Percentiles rank a stretch among this genome's conserved stretches.
Conservation (phyloP, 2,797 vertebrate species). For the Protonibea diacanthus region DNA sequence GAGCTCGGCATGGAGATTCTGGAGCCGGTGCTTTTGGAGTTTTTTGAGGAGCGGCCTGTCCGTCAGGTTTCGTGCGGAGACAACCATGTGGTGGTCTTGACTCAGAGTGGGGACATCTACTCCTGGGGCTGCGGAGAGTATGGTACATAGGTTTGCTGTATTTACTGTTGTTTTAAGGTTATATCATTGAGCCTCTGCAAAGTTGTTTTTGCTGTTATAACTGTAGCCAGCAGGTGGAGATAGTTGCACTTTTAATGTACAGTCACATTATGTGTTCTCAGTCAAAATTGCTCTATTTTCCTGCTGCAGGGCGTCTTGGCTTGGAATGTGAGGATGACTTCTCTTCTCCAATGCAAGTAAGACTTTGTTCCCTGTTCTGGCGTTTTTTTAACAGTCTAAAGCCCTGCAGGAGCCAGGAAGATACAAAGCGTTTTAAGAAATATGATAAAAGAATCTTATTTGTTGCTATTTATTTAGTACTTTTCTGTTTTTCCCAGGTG, state of each 20-base stretch:
- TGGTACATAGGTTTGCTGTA: conserved; percentile 60
- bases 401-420: neutral
- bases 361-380: conserved; percentile 27
- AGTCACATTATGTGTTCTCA: neutral
- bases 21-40: conserved; percentile 92
- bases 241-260: neutral
- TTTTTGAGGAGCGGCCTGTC: conserved; percentile 93
- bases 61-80: conserved; percentile 97
- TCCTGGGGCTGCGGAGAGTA: conserved; percentile 95
- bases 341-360: conserved; percentile 94
- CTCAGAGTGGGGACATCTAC: conserved; percentile 91
- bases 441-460: neutral
- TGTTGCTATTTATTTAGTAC: neutral
- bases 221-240: conserved; percentile 63
- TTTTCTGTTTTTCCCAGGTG: conserved; percentile 84
- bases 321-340: conserved; percentile 98
- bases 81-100: conserved; percentile 95
- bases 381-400: neutral
- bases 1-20: conserved; percentile 89
- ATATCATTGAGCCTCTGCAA: neutral
- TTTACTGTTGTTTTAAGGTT: conserved; percentile 24
- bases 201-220: conserved; percentile 52
- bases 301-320: conserved; percentile 91
- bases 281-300: conserved; percentile 23
- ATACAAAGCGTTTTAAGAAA: conserved; percentile 5